Conservation (phyloP, 2,797 vertebrate species). For the Alcedo quadribrachys region DNA sequence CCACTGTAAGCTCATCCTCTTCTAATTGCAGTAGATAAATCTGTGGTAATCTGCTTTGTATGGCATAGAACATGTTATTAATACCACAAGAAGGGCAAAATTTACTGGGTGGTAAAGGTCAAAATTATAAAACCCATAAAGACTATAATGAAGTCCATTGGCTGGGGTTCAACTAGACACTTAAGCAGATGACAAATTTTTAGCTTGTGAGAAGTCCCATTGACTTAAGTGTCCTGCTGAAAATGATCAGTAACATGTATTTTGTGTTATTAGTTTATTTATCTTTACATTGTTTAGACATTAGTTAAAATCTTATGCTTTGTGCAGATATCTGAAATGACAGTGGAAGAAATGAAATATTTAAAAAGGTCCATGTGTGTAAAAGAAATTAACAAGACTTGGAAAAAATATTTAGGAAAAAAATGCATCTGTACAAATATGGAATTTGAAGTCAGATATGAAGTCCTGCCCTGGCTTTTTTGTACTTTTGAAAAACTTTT, state of each 20-base stretch:
- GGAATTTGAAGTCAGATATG: neutral
- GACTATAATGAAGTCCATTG: conserved; percentile 28
- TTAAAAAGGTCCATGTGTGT: neutral
- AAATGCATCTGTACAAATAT: neutral
- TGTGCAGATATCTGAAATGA: neutral
- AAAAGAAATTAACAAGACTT: neutral
- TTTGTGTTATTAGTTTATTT: neutral
- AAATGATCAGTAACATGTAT: neutral
- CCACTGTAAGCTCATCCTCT: conserved; percentile 24
- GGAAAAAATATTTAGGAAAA: neutral
- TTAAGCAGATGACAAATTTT: conserved; percentile 32
- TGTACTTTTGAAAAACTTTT: neutral
- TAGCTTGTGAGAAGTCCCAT: neutral
- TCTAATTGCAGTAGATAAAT: conserved; percentile 49
- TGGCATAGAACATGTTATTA: conserved; percentile 42
- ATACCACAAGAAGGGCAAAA: conserved; percentile 62
- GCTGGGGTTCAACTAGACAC: conserved; percentile 15
- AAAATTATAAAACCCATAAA: conserved; percentile 46
- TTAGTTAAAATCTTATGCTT: neutral
- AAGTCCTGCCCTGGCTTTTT: neutral
- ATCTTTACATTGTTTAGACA: neutral
- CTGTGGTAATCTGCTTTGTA: conserved; percentile 58
- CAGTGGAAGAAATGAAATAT: neutral
- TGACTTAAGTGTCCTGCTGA: neutral
- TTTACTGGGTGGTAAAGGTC: conserved; percentile 41